Conservation (phyloP, 2,888 invertebrate genomes). For the Erebia ligea region DNA sequence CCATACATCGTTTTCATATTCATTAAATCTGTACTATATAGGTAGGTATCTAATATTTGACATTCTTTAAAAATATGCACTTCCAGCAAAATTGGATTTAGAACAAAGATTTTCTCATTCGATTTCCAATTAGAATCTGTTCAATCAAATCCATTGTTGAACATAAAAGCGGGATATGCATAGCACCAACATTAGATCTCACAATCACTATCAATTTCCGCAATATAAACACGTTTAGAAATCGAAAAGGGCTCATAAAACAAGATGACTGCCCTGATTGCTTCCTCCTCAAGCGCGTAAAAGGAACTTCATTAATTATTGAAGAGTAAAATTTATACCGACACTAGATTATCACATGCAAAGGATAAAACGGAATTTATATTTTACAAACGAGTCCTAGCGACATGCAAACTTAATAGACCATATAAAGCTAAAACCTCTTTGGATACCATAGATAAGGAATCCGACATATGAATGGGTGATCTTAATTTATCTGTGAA, state of each 20-base stretch:
- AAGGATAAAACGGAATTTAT: slow-evolving; percentile 45
- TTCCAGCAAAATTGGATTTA: background rate
- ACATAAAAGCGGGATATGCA: slow-evolving; percentile 14
- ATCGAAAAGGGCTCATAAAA: slow-evolving; percentile 68
- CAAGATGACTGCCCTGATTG: slow-evolving; percentile 63
- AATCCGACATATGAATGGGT: slow-evolving; percentile 76
- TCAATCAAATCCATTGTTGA: background rate
- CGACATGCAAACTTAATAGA: slow-evolving; percentile 72
- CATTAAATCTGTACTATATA: too few relatives aligned
- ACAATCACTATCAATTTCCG: slow-evolving; percentile 50
- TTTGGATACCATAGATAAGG: slow-evolving; percentile 65
- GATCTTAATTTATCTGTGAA: slow-evolving; percentile 78
- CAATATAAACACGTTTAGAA: slow-evolving; percentile 64
- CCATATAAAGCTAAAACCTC: slow-evolving; percentile 55
- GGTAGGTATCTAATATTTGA: background rate
- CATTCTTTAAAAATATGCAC: background rate
- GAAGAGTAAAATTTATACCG: slow-evolving; percentile 72
- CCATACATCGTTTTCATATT: too few relatives aligned
- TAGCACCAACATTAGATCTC: slow-evolving; percentile 22
- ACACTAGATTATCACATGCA: slow-evolving; percentile 60
- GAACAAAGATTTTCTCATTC: background rate
- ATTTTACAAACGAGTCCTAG: slow-evolving; percentile 61
- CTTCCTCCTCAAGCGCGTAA: slow-evolving; percentile 63
- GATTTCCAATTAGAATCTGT: background rate
- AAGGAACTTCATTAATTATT: slow-evolving; percentile 65